Conservation (phyloP, 1,140 invertebrate genomes). For the Macrobrachium nipponense region DNA sequence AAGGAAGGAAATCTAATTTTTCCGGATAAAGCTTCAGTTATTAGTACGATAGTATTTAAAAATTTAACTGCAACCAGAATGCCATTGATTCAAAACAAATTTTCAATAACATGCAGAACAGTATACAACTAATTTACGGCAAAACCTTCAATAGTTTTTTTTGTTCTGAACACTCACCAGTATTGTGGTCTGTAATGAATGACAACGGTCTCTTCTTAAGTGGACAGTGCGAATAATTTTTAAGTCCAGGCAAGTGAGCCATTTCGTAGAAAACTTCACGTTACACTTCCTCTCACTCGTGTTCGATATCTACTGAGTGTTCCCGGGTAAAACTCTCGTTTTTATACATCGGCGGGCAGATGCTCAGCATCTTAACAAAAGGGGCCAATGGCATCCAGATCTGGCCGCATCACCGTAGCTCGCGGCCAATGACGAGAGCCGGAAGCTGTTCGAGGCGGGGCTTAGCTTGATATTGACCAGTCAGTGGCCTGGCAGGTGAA, state of each 20-base stretch:
- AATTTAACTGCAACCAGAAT: too few species aligned
- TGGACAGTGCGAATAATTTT: slow-evolving; percentile 50
- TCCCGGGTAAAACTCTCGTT: slow-evolving; percentile 15
- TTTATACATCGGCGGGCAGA: slow-evolving; percentile 34
- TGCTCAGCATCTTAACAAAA: slow-evolving; percentile 46
- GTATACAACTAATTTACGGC: too few species aligned
- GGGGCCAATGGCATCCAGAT: slow-evolving; percentile 38
- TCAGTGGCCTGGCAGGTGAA: slow-evolving; percentile 16
- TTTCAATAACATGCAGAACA: too few species aligned
- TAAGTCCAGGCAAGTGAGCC: slow-evolving; percentile 25
- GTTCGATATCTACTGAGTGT: slow-evolving; percentile 46
- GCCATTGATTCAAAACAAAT: too few species aligned
- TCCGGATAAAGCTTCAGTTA: too few species aligned
- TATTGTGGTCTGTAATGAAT: slow-evolving; percentile 21
- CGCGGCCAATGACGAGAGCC: slow-evolving; percentile 25
- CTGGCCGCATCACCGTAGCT: not conserved
- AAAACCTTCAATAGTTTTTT: too few species aligned
- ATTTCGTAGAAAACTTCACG: slow-evolving; percentile 45
- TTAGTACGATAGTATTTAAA: too few species aligned
- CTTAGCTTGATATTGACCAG: slow-evolving; percentile 12
- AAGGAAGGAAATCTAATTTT: too few species aligned
- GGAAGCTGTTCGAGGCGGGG: slow-evolving; percentile 26
- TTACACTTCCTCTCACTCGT: not conserved
- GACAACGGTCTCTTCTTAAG: slow-evolving; percentile 43
- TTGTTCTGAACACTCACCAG: slow-evolving; percentile 31